Evolutionary conservation across 2,888 invertebrate species (phyloP).

Genomic region (Eutolmus rufibarbis): DNA sequence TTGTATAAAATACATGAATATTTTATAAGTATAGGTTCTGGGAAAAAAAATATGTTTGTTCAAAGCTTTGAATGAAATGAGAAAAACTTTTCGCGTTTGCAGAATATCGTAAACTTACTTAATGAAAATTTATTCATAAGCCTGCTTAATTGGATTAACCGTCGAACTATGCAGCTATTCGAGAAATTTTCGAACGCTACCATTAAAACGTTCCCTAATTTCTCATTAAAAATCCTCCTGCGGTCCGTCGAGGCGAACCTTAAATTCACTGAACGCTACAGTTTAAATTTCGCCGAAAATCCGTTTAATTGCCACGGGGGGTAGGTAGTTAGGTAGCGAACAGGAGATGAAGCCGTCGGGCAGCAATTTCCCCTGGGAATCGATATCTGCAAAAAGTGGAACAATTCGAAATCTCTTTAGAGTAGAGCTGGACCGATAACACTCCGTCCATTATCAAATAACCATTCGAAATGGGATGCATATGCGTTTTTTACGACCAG

Average conservation of each 20-base stretch:
- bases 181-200: neutral
- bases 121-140: neutral
- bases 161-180: neutral
- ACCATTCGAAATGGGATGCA: slow-evolving; percentile 25
- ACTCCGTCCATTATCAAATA: slow-evolving; percentile 32
- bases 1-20: neutral
- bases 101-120: neutral
- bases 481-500: slow-evolving; percentile 21
- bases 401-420: slow-evolving; percentile 33
- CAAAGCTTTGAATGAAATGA: neutral
- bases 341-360: neutral
- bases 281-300: slow-evolving; percentile 25
- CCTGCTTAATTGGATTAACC: neutral
- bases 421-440: slow-evolving; percentile 9
- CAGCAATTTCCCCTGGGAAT: neutral
- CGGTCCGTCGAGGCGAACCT: neutral
- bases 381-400: slow-evolving; percentile 33
- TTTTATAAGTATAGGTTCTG: neutral
- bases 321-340: neutral
- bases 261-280: slow-evolving; percentile 16
- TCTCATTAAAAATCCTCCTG: neutral
- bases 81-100: neutral
- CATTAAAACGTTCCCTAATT: neutral
- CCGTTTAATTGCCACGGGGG: neutral
- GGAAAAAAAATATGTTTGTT: neutral